A percentile compares a stretch with the other conserved stretches of the same genome.
These are phyloP conservation scores for Neoarius graeffei DNA, from an alignment of 2,113 vertebrate genomes.

Conservation along the genomic window DNA sequence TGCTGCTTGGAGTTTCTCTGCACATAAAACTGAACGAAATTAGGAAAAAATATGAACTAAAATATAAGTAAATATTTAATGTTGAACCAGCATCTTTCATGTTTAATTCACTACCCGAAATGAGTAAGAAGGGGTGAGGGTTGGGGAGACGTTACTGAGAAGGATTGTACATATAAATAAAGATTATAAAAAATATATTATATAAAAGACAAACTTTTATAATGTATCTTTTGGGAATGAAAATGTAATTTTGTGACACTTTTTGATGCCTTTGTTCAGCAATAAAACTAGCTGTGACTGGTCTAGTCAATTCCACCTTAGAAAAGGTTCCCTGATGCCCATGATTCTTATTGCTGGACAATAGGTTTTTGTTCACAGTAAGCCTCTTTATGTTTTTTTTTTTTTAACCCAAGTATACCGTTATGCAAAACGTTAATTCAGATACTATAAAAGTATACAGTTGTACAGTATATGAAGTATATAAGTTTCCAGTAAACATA, in stretches of 20 bases:
- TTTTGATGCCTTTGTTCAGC: neutral
- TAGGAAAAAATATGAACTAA: neutral
- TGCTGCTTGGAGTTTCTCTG: neutral
- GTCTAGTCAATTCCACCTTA: neutral
- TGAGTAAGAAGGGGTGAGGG: neutral
- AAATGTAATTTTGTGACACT: neutral
- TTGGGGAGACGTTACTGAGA: neutral
- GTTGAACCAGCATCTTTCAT: conserved; percentile 1
- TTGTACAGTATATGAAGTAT: neutral
- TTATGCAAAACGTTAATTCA: neutral
- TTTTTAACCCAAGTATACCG: neutral
- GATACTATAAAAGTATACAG: neutral
- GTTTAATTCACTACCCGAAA: neutral
- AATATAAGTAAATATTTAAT: neutral
- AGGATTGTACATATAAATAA: neutral
- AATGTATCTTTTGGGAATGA: neutral
- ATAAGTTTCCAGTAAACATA: neutral
- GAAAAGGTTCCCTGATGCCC: neutral
- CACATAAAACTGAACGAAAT: neutral
- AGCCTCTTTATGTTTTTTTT: neutral
- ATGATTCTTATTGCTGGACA: neutral
- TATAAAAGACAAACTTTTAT: neutral
- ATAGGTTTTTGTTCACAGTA: neutral
- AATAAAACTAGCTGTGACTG: neutral
- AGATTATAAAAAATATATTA: neutral